A percentile compares a stretch with the other conserved stretches of the same genome.
Evolutionary conservation across 2,113 vertebrate species (phyloP).

Genomic region (Panthera tigris): DNA sequence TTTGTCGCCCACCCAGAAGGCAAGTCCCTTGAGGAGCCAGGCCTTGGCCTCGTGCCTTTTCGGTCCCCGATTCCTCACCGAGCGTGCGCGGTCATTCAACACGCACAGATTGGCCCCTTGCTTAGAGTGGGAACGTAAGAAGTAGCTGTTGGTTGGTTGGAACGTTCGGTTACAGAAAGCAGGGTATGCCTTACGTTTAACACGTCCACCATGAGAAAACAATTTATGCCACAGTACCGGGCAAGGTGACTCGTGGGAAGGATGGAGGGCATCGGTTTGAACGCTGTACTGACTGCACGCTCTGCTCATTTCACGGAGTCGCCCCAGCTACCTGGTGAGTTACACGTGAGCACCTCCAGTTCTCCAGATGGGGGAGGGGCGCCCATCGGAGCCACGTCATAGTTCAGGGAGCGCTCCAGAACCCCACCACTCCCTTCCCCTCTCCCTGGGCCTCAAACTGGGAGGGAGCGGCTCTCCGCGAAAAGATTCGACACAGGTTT

Average conservation of each 20-base stretch:
- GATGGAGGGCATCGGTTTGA: background rate
- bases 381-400: accelerated
- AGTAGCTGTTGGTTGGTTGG: background rate
- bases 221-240: background rate
- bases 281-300: background rate
- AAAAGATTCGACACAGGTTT: background rate
- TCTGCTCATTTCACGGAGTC: background rate
- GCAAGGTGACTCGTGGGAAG: background rate
- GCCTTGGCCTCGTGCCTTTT: background rate
- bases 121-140: background rate
- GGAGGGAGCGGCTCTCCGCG: background rate
- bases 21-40: background rate
- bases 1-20: background rate
- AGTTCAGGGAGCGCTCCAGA: too few relatives aligned
- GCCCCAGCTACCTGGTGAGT: background rate
- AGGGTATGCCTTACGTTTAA: background rate
- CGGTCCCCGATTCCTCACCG: background rate
- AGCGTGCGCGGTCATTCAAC: background rate
- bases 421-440: background rate
- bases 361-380: background rate
- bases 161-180: background rate
- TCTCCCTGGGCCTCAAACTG: background rate
- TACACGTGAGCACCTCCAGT: background rate
- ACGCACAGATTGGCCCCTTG: background rate
- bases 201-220: background rate